A percentile compares a stretch with the other conserved stretches of the same genome.
phyloP scores from a whole-genome alignment of 1,140 invertebrate species.

The Bombus pascuorum region DNA sequence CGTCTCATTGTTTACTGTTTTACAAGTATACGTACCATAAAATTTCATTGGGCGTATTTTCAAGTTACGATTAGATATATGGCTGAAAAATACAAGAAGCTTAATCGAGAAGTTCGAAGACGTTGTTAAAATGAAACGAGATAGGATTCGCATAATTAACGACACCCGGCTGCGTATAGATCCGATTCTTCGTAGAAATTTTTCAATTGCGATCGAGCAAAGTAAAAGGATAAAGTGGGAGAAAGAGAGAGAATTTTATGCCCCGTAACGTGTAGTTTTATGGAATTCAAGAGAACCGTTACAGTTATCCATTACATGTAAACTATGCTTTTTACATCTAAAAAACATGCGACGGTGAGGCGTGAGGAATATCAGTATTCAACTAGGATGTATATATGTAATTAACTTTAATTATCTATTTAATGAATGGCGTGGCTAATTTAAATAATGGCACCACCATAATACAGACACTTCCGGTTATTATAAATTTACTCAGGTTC shows the following conservation, averaged over 20 bases:
- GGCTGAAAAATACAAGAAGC: background rate
- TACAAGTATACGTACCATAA: background rate
- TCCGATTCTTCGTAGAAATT: background rate
- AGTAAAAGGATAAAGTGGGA: background rate
- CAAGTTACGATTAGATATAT: too few species aligned
- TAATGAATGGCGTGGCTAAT: conserved; percentile 52
- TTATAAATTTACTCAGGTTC: conserved; percentile 61
- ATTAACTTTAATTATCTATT: conserved; percentile 56
- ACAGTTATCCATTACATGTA: conserved; percentile 41
- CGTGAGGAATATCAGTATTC: conserved; percentile 46
- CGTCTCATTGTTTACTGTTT: background rate
- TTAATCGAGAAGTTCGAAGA: too few species aligned
- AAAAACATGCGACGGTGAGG: conserved; percentile 42
- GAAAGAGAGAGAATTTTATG: conserved; percentile 27
- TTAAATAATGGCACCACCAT: conserved; percentile 47
- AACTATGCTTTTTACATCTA: conserved; percentile 44
- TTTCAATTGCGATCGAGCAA: background rate
- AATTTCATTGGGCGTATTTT: background rate
- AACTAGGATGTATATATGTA: conserved; percentile 23
- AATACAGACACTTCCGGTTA: conserved; percentile 54
- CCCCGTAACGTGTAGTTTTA: conserved; percentile 24
- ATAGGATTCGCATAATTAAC: background rate
- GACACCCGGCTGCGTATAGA: background rate
- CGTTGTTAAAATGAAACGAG: background rate
- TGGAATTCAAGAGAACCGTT: conserved; percentile 38